phyloP scores from a whole-genome alignment of 2,888 invertebrate species.

The Crepidodera aurea region DNA sequence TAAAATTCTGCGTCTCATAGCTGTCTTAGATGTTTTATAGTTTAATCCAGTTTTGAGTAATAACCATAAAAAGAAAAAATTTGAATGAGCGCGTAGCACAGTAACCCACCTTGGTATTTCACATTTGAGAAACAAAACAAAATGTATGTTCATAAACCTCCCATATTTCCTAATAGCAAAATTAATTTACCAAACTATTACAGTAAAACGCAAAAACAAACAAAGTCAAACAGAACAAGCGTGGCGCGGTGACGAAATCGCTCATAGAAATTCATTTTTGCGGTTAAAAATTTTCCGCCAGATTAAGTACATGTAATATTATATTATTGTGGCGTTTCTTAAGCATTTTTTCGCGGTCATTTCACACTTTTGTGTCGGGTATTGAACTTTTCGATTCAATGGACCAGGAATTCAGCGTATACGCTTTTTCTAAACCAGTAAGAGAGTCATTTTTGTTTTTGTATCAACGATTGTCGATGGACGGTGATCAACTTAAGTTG shows the following conservation, averaged over 20 bases:
- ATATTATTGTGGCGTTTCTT: constrained; percentile 30
- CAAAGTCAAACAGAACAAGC: background rate
- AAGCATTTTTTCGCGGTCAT: constrained; percentile 14
- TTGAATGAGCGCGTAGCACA: too few relatives aligned
- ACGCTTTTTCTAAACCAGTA: background rate
- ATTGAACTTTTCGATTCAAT: constrained; percentile 12
- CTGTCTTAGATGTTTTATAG: too few relatives aligned
- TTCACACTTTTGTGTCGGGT: constrained; percentile 10
- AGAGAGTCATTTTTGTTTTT: background rate
- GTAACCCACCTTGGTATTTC: too few relatives aligned
- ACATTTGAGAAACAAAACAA: too few relatives aligned
- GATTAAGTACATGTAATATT: constrained; percentile 36
- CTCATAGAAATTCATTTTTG: constrained; percentile 28
- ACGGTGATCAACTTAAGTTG: background rate
- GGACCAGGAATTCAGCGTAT: constrained; percentile 1
- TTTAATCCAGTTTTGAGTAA: too few relatives aligned
- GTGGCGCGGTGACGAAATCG: constrained; percentile 2
- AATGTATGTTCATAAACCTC: too few relatives aligned
- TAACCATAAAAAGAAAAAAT: too few relatives aligned
- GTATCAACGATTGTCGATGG: background rate
- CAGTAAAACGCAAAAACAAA: too few relatives aligned
- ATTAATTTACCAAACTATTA: too few relatives aligned
- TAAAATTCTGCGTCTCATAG: too few relatives aligned
- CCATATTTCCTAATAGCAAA: too few relatives aligned
- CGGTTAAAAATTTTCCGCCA: constrained; percentile 26